These are phyloP conservation scores for Pitta sordida DNA, from an alignment of 2,113 vertebrate species.

Conservation along the genomic window DNA sequence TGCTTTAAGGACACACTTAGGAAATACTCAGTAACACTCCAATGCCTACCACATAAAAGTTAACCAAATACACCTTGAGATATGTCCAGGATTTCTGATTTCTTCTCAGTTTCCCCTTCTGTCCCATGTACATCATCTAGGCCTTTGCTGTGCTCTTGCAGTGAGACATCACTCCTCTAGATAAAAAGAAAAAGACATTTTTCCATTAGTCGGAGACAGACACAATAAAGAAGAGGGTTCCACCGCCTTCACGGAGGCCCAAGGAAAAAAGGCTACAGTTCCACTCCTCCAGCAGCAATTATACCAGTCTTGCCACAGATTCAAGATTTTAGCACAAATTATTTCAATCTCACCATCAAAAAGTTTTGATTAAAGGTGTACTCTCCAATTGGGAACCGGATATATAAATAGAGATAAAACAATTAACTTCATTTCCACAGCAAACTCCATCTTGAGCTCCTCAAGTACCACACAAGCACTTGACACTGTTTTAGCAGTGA, in stretches of 20 bases:
- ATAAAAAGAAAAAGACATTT: neutral
- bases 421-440: neutral
- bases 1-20: neutral
- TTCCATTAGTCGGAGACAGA: neutral
- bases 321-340: neutral
- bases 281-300: neutral
- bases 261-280: neutral
- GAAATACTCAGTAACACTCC: neutral
- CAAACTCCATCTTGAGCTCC: neutral
- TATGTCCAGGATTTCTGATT: neutral
- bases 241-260: neutral
- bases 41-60: too few relatives aligned
- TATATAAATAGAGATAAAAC: neutral
- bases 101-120: constrained; percentile 3
- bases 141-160: neutral
- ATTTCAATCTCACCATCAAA: neutral
- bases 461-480: neutral
- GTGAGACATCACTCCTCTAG: constrained; percentile 25
- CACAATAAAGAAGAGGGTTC: neutral
- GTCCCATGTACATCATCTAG: neutral
- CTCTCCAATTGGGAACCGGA: neutral
- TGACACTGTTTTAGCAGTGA: too few relatives aligned
- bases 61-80: constrained; percentile 53
- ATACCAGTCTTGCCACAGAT: neutral
- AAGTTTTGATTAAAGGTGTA: neutral